Evolutionary conservation across 2,888 invertebrate genomes (phyloP), one percentile per base, ranked within the genome.

Genomic region (Hyles lineata): DNA sequence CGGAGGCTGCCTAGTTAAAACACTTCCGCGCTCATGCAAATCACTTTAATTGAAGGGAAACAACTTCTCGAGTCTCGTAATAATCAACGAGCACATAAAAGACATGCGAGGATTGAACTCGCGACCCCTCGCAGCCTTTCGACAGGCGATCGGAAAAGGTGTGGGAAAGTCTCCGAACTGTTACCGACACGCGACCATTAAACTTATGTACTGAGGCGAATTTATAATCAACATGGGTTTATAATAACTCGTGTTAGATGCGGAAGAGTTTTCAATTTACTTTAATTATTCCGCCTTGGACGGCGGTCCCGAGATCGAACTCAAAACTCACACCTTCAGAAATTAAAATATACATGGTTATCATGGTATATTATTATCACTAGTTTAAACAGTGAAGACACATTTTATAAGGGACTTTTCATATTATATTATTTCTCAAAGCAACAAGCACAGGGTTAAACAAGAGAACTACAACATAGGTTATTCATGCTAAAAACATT

Each of bases 141-240:
- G 43, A 67, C 43, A 55, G n/a, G n/a, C 43, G 23, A 67, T 67
- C 23, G 43, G 67, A 61, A 29, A 19, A 67, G 23, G 67, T 67
- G 67, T 67, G 67, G 67, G 67, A 67, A 67, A 50, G 50, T 50
- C 7, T 50, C 43, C 15, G 67, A 67, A 62, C 32, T 62, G 50
- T 50, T 67, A 25, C 60, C 43, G 67, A 43, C 67, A 67, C 67
- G 67, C 67, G 67, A 67, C 23, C 50, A 25, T 25, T 23, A 50
- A 11, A 15, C 15, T 67, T 17, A 67, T 50, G 50, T 17, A 50
- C 43, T 43, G 67, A 15, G 21, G 23, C 23, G 67, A 67, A 67
- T 67, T 50, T 17, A 23, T 67, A 67, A 67, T 67, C 67, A 67
- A 67, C 43, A 67, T 8, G 2, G 61, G 61, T 29, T 61, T 29